Evolutionary conservation across 2,888 invertebrate genomes (phyloP), one percentile per base, ranked within the genome.

Genomic region (Coecobrya sp.): DNA sequence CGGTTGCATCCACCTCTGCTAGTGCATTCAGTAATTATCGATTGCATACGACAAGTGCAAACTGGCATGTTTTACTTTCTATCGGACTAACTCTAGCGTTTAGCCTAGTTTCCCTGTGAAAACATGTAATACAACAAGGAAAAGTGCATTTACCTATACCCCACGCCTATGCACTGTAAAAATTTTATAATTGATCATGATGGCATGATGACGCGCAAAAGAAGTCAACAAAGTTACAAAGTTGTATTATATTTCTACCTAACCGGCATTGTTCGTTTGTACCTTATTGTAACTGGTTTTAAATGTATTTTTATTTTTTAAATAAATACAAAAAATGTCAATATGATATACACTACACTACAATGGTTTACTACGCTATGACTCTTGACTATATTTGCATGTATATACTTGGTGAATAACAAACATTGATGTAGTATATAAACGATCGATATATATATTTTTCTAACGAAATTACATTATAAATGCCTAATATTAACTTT

Each of bases 61-160:
- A 76, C 85, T 92, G 88, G 92, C 92, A 92, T 89, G 81, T 92
- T 85, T 36, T 92, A 89, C 92, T 92, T 92, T 92, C 92, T 86
- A 82, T 92, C 79, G 92, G 92, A 85, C 76, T 92, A 25, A 89
- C 92, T 27, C 27, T 92, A 86, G 85, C 68, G 65, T 89, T 85
- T 92, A 92, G 92, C 85, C 92, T 92, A 65, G 88, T 89, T 92
- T 92, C 89, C 79, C 79, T 92, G 92, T 92, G 89, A 92, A 73
- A 88, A 89, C 81, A 13, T 30, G 2, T 30, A 79, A 52, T 11
- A 49, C 19, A 27, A 45, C 11, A 59, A 81, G 45, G 25, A 81
- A 30, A 52, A 59, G 59, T 30, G 81, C 81, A 81, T 81, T 81
- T 81, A 81, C 55, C 36, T 81, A n/a, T n/a, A 16, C 22, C 25